These are phyloP conservation scores for Isichthys henryi DNA, from an alignment of 2,113 vertebrate genomes.

Conservation along the genomic window DNA sequence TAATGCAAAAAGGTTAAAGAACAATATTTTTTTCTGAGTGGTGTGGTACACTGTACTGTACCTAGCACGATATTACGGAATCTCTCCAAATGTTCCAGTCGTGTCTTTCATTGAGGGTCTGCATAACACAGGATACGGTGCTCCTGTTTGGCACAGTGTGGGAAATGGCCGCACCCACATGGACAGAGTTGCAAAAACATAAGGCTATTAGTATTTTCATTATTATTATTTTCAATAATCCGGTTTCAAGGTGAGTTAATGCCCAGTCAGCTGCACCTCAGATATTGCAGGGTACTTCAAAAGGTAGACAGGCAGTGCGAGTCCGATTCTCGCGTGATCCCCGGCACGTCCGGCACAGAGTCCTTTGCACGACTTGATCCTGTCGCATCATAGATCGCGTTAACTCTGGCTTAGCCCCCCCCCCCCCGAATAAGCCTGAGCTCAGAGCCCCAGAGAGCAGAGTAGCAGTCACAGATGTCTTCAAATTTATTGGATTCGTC, in stretches of 20 bases:
- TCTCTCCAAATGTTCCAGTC: neutral
- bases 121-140: neutral
- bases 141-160: neutral
- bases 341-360: neutral
- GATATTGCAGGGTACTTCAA: conserved; percentile 9
- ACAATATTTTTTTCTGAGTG: neutral
- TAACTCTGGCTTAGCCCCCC: neutral
- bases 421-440: neutral
- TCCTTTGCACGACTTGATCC: neutral
- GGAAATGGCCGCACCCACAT: neutral
- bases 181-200: conserved; percentile 28
- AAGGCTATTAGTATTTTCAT: conserved; percentile 12
- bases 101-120: neutral
- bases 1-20: neutral
- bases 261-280: neutral
- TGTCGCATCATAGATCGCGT: neutral
- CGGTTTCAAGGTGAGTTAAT: conserved; percentile 14
- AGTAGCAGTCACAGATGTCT: neutral
- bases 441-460: neutral
- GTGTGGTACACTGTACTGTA: no score
- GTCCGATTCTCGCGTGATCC: conserved; percentile 17
- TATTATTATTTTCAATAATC: conserved; percentile 21
- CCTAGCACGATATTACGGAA: neutral
- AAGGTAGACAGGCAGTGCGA: conserved; percentile 15
- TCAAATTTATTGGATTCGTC: conserved; percentile 3